Evolutionary conservation across 2,113 vertebrate genomes (phyloP), one percentile per base, ranked within the genome.

Genomic region (Pogona vitticeps): DNA sequence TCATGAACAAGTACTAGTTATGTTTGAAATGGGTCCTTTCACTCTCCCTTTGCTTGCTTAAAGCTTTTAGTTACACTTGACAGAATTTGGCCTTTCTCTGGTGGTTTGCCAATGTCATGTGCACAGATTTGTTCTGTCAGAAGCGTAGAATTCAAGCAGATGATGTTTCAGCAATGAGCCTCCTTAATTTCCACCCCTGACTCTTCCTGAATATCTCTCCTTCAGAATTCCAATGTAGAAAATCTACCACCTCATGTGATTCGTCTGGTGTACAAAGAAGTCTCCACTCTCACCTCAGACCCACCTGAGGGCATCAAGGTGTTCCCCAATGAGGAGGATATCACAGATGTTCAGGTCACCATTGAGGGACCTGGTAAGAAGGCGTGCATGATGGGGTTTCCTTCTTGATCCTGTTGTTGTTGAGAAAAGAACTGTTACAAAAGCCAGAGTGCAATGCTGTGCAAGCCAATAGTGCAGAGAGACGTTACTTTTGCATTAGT

Each of bases 191-290:
- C 38, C 63, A 52, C 46, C 46, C 46, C 46, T 52, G 46, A 52
- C 15, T 1, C 12, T 28, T 9, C 14, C 6, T 12, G 46, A 46
- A 15, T 70, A 21, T 75, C 21, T 73, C 13, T 82, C 40, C 40
- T 72, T 14, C 82, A 98, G 98, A 98, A 98, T 95, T 98, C 98
- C 91, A 98, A 98, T 94, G 97, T 98, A 94, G 98, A 98, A 95
- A 98, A 98, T 94, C 95, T 98, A 95, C 98, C 98, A 3, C 98
- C 98, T 86, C 98, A 98, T 84, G 96, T 98, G 93, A 97, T 98
- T 93, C 97, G 98, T 86, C 95, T 98, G 88, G 98, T 98, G n/a
- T 98, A 98, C 94, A 98, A 98, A 95, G 98, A 98, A 91, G 97
- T 98, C 68, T 97, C 97, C 0, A 97, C 97, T 2, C 94, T 98